Evolutionary conservation across 2,797 vertebrate species (phyloP), one percentile per base, ranked within the genome.

Genomic region (Poecilia gillii): DNA sequence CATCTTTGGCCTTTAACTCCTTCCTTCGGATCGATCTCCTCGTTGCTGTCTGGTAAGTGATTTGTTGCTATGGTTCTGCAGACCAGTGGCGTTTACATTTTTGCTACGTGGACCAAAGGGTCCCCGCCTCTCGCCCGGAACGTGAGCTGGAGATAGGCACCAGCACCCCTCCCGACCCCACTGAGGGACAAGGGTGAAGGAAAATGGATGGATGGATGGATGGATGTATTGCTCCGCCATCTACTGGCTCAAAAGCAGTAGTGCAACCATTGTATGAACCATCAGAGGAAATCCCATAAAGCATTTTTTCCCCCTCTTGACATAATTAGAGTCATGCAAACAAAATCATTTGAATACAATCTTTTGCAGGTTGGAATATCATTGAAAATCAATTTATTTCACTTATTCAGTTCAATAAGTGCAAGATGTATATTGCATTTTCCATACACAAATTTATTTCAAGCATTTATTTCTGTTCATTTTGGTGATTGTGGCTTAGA

Each of bases 221-320:
- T n/a, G n/a, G n/a, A 33, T 33, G 70, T 53, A 18, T 77, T 76
- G 16, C 74, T 55, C 0, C 81, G 0, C 88, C 90, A 79, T 74
- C 87, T 92, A 87, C 81, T 85, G 92, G 81, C 3, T 0, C 0
- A 11, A 33, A 28, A 31, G 5, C 41, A 39, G 39, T 33, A 70
- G 31, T 78, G 73, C 82, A 84, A 31, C 47, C 7, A 3, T 51
- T 7, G 13, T 14, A 43, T 55, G 9, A 18, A 41, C 4, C 8
- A 12, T 39, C 72, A 55, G 14, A 47, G 1, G 28, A 20, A 36
- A 68, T 68, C 41, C 4, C 36, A 39, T 64, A 3, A 39, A 25
- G 20, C 18, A 68, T 33, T 18, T 8, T 62, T 31, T 59, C 0
- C 28, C 8, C 25, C 53, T 33, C 28, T 62, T 6, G 14, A 31